Evolutionary conservation across 2,888 invertebrate genomes (phyloP).

Genomic region (Subacronicta megacephala): DNA sequence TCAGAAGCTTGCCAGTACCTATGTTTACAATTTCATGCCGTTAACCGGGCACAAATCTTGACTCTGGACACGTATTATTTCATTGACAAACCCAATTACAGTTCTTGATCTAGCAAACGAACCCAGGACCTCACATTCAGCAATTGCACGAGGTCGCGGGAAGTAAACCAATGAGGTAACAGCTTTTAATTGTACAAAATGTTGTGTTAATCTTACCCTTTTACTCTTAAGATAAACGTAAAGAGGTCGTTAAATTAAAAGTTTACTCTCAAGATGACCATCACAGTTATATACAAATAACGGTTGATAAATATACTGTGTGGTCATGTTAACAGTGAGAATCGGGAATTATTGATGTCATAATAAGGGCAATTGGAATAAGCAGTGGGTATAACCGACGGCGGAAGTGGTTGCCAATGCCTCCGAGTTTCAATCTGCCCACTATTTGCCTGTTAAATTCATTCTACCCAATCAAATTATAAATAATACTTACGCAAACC

Average conservation of each 20-base stretch:
- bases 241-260: constrained; percentile 9
- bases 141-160: no score
- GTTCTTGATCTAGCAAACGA: no score
- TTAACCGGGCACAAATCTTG: no score
- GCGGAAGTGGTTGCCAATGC: constrained; percentile 57
- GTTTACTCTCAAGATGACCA: constrained; percentile 7
- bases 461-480: constrained; percentile 42
- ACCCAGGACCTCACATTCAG: no score
- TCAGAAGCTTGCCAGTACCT: no score
- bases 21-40: no score
- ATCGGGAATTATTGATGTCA: constrained; percentile 77
- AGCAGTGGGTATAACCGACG: constrained; percentile 60
- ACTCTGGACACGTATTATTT: no score
- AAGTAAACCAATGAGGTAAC: no score
- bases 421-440: constrained; percentile 53
- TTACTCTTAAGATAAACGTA: neutral
- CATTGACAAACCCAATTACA: no score
- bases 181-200: no score
- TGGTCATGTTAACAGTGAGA: constrained; percentile 66
- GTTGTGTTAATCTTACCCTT: neutral
- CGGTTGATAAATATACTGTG: constrained; percentile 66
- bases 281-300: constrained; percentile 62
- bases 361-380: constrained; percentile 74
- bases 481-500: constrained; percentile 56
- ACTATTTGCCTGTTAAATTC: constrained; percentile 50